Evolutionary conservation across 2,888 invertebrate genomes (phyloP), one percentile per base, ranked within the genome.

Genomic region (Lepetodrilus schrolli): DNA sequence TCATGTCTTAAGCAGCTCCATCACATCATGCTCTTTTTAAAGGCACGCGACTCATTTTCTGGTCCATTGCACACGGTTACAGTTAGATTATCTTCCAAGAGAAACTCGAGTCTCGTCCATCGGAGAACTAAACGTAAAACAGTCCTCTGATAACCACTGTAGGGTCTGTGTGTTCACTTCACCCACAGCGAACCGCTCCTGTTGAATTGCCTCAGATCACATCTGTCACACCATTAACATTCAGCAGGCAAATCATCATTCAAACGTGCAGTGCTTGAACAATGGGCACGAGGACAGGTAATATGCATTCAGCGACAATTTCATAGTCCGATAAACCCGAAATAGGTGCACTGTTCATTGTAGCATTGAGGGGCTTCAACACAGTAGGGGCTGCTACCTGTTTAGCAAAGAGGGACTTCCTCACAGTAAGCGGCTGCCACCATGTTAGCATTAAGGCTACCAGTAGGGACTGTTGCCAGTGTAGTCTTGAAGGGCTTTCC

Each of bases 11-110:
- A 10, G n/a, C n/a, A 34, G 13, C 58, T 8, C 5, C 58, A 58
- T 26, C 23, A 10, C 8, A 4, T 30, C 58, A 58, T 30, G 17
- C 58, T 26, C n/a, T 17, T 34, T 26, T 26, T 5, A n/a, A n/a
- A 58, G 30, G 58, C 58, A 58, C 58, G 58, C 34, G 58, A 17
- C 58, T 30, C 10, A 58, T 58, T 58, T 58, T 34, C 26, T n/a
- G 58, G 26, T 58, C 58, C 34, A 58, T 58, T n/a, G 21, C 58
- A 26, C 58, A 13, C 30, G 34, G 26, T 58, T 58, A 58, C 58
- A 58, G 58, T 58, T 58, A 58, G 23, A 13, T 17, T 43, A 43
- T 3, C 43, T 17, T 43, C 17, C 43, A 43, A 7, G 43, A 43
- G 43, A 43, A 43, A 43, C 43, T 43, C 3, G 43, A n/a, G n/a